Base-by-base conservation (phyloP, 2,888 invertebrate genomes). In the Phalera bucephala region DNA sequence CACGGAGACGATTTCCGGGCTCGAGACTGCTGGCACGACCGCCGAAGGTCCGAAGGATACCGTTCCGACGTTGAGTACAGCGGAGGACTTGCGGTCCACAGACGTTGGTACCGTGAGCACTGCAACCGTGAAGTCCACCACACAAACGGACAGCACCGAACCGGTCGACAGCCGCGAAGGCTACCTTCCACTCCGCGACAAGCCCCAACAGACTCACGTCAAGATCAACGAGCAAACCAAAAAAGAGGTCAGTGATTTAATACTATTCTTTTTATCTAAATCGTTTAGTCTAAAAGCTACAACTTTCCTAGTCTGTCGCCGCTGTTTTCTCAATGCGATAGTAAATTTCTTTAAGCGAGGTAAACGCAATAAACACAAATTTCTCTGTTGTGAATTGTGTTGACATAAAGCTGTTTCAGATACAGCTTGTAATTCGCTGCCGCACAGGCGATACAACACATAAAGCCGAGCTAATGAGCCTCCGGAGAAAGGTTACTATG, bases 221-320 rank as follows among this genome's bases (percentile, higher is more conserved):
- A 89, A 89, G 72, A 89, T 89, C 75, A 90, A 85, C 75, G 90
- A 89, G 55, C 87, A 90, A 65, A 89, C 88, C 42, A 90, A 90
- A 64, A 90, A 90, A 84, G 90, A 91, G 90, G 90, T 91, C 76
- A 88, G 90, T 84, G 72, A 76, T 74, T 80, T 75, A 74, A 70
- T 64, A 70, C 64, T 63, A 71, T 73, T 75, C 59, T 64, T 62
- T 63, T 58, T 59, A 50, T 64, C 68, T 72, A 68, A 76, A 72
- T 73, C 73, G 74, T 80, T 81, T 77, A 81, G 73, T 81, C 80
- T 79, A 81, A 79, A 82, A 82, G 78, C 54, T 63, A 52, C 70
- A 56, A 69, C 78, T 79, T 77, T 80, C 75, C 72, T 72, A 63
- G 62, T 64, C n/a, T n/a, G 65, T 59, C 54, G 54, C 48, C 48